Base-by-base conservation (phyloP, 2,797 vertebrate genomes). In the Arctocebus calabarensis region DNA sequence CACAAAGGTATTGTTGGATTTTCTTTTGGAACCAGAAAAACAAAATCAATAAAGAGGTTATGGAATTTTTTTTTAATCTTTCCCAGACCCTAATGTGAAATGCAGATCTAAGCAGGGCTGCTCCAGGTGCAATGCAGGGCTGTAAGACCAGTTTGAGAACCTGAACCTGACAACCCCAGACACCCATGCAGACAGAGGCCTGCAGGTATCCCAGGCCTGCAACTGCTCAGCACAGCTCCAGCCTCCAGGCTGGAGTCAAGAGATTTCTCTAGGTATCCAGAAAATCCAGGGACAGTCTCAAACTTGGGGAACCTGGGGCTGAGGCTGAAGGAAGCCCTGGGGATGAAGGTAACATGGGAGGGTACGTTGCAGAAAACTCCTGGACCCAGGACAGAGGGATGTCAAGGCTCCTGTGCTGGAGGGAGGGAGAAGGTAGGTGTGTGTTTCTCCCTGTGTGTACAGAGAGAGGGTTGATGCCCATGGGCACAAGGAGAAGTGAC, bases 41-140 rank as follows among this genome's bases (percentile, higher is more conserved):
- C 77, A 95, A 94, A 96, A 97, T 96, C 95, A 95, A 95, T 96
- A 79, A 62, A 91, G 66, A 96, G 73, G 88, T 91, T 59, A 90
- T 88, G 59, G 83, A 23, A 14, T 52, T 52, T 88, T 95, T 90
- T 71, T 64, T 27, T 59, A 92, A 90, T 93, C 88, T 83, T 96
- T 83, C 62, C 70, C 10, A 43, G 78, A 83, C 74, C 74, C 74
- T 91, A 90, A 81, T 43, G 91, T 81, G 95, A 91, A 93, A 90
- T 90, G 90, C 75, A 94, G 62, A 96, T 94, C 74, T 83, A 83
- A 85, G 82, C 77, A 89, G 45, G 16, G 4, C 11, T 52, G n/a
- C 43, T 95, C 61, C 4, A 20, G 34, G 13, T 52, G 70, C 84
- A 88, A 89, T 59, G 34, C 32, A 10, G 22, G 29, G 66, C 40